These are phyloP conservation scores for Beris morrisii DNA, from an alignment of 2,888 invertebrate genomes.

Conservation along the genomic window DNA sequence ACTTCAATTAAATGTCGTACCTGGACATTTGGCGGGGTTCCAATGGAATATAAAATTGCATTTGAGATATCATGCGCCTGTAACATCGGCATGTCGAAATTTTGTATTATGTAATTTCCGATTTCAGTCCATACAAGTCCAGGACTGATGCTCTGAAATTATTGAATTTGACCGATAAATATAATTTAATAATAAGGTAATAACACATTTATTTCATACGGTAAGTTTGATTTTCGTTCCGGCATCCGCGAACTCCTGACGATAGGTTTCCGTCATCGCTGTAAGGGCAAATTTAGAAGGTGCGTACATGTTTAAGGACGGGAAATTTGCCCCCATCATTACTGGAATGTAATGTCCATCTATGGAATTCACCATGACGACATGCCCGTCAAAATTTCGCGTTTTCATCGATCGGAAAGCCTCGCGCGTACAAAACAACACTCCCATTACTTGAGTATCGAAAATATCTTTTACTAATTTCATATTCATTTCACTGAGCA, in stretches of 20 bases:
- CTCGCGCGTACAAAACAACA: constrained; percentile 57
- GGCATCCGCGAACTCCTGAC: constrained; percentile 50
- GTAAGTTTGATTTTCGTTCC: constrained; percentile 52
- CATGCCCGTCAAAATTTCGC: constrained; percentile 57
- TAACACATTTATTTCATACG: constrained; percentile 42
- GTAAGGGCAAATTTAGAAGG: constrained; percentile 52
- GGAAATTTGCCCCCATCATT: constrained; percentile 41
- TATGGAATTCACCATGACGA: constrained; percentile 57
- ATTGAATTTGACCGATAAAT: too few species aligned
- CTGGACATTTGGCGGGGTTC: constrained; percentile 51
- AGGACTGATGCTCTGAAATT: constrained; percentile 50
- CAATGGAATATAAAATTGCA: constrained; percentile 44
- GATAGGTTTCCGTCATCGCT: constrained; percentile 50
- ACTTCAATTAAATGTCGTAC: constrained; percentile 37
- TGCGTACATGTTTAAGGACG: constrained; percentile 28
- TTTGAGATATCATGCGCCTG: constrained; percentile 31
- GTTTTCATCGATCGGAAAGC: constrained; percentile 57
- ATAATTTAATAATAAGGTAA: too few species aligned
- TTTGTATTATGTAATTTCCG: constrained; percentile 35
- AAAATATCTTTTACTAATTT: constrained; percentile 47
- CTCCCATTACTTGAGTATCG: constrained; percentile 58
- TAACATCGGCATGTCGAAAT: constrained; percentile 4
- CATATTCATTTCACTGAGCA: constrained; percentile 45
- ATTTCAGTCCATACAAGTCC: constrained; percentile 47
- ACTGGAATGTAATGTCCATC: constrained; percentile 47